A percentile compares a stretch with the other conserved stretches of the same genome.
Conservation (phyloP, 64 coral and sea anemone species). For the Orbicella faveolata region DNA sequence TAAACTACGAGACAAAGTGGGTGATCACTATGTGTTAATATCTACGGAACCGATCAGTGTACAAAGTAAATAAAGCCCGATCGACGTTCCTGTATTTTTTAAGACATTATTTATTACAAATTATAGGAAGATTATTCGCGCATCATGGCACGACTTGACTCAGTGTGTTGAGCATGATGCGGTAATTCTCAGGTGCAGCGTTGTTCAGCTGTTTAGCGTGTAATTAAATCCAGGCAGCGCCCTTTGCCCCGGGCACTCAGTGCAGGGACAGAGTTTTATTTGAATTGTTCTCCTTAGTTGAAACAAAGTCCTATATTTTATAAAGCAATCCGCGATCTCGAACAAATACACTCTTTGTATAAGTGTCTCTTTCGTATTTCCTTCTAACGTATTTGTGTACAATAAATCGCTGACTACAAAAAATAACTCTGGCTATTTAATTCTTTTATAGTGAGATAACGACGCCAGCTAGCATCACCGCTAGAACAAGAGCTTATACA, state of each 20-base stretch:
- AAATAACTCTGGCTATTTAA: not conserved
- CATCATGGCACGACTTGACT: not conserved
- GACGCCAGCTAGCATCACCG: not conserved
- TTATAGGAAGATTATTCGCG: constrained; percentile 59
- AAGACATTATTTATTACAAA: constrained; percentile 59
- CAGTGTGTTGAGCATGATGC: not conserved
- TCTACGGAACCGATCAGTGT: constrained; percentile 27
- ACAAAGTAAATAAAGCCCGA: constrained; percentile 35
- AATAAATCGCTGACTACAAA: constrained; percentile 45
- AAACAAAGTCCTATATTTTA: constrained; percentile 50
- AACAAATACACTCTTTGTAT: constrained; percentile 49
- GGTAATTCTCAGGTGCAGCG: constrained; percentile 5
- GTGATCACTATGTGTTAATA: not conserved
- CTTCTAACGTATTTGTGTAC: constrained; percentile 53
- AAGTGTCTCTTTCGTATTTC: constrained; percentile 40
- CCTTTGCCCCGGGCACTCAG: constrained; percentile 10
- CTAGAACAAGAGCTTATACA: too few relatives aligned
- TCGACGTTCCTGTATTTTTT: constrained; percentile 43
- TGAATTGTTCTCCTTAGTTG: constrained; percentile 29
- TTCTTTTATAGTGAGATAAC: not conserved
- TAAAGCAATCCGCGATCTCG: constrained; percentile 33
- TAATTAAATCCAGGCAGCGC: constrained; percentile 2
- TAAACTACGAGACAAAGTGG: not conserved
- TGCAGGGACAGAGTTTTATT: constrained; percentile 26
- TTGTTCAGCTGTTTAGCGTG: constrained; percentile 18